These are phyloP conservation scores for Planococcus citri DNA, from an alignment of 1,140 invertebrate genomes.

Conservation along the genomic window DNA sequence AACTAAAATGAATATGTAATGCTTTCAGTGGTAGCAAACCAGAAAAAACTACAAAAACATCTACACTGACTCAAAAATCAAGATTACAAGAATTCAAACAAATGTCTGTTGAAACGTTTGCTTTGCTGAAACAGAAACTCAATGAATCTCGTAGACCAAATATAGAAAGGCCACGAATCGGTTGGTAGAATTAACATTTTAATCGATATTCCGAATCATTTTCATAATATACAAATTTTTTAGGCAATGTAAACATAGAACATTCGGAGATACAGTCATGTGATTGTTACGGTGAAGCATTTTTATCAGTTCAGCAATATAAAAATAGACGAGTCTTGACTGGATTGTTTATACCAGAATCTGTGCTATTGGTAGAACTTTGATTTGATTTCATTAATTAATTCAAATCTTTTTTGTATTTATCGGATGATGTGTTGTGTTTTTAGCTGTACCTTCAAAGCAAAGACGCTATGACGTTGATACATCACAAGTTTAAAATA, in stretches of 20 bases:
- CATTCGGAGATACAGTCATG: neutral
- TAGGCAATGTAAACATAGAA: neutral
- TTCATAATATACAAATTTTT: neutral
- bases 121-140: slow-evolving; percentile 1
- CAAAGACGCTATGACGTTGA: neutral
- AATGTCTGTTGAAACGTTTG: slow-evolving; percentile 12
- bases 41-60: neutral
- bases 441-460: slow-evolving; percentile 11
- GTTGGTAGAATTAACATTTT: neutral
- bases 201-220: neutral
- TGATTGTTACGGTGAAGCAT: slow-evolving; percentile 13
- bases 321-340: neutral
- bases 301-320: slow-evolving; percentile 11
- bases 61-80: neutral
- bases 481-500: neutral
- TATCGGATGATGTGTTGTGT: neutral
- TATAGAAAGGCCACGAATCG: neutral
- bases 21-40: neutral
- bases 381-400: neutral
- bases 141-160: neutral
- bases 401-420: neutral
- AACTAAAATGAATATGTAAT: too few relatives aligned
- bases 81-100: slow-evolving; percentile 12
- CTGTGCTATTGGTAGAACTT: neutral
- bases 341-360: neutral